Percentiles rank a stretch among this genome's conserved stretches.
Conservation (phyloP, 35 echinoderm and acorn worm genomes). For the Diadema setosum region DNA sequence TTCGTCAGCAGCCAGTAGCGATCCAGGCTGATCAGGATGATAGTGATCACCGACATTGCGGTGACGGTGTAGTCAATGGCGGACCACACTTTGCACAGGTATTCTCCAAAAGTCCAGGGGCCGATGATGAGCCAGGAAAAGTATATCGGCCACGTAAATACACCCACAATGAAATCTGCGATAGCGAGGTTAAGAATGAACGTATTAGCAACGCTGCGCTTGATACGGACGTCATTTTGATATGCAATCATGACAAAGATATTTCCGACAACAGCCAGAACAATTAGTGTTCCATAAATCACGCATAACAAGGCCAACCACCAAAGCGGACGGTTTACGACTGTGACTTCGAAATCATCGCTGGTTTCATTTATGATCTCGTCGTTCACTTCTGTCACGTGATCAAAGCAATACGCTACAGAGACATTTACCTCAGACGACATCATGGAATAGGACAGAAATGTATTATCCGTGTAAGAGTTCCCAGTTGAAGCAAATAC, state of each 20-base stretch:
- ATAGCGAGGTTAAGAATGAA: conserved; percentile 62
- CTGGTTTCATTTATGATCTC: too few relatives aligned
- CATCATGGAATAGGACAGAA: too few relatives aligned
- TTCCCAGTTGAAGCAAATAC: too few relatives aligned
- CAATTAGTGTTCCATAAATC: not conserved
- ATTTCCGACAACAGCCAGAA: conserved; percentile 18
- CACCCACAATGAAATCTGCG: conserved; percentile 60
- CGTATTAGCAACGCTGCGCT: conserved; percentile 12
- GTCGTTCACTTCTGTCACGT: too few relatives aligned
- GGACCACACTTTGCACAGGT: conserved; percentile 62
- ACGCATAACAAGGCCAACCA: not conserved
- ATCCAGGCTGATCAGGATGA: conserved; percentile 77
- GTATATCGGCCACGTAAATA: conserved; percentile 47
- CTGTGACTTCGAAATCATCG: too few relatives aligned
- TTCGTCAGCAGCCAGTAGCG: conserved; percentile 83
- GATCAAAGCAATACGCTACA: too few relatives aligned
- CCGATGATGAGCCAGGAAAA: conserved; percentile 32
- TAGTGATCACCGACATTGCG: conserved; percentile 32
- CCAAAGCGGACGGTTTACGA: too few relatives aligned
- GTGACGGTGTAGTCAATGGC: conserved; percentile 50
- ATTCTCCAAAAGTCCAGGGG: conserved; percentile 50
- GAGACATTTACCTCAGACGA: too few relatives aligned
- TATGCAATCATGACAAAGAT: conserved; percentile 46
- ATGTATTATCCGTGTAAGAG: too few relatives aligned
- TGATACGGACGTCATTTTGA: not conserved